A percentile compares a stretch with the other conserved stretches of the same genome.
Evolutionary conservation across 2,888 invertebrate genomes (phyloP).

Genomic region (Fragum sueziense): DNA sequence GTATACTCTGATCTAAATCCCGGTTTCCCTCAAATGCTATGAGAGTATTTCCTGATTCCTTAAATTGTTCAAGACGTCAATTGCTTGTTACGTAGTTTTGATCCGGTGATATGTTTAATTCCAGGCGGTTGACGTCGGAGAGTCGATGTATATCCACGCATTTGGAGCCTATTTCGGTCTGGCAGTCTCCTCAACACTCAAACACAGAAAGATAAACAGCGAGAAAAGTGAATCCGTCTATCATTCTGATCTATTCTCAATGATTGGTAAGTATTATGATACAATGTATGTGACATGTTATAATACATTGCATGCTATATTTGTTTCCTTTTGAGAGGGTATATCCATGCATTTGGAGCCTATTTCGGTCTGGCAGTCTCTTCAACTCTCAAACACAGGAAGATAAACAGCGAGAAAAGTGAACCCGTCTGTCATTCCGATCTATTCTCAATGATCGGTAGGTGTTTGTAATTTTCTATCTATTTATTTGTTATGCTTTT

Average conservation of each 20-base stretch:
- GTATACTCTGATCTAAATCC: too few species aligned
- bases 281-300: neutral
- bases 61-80: too few species aligned
- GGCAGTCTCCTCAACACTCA: slow-evolving; percentile 88
- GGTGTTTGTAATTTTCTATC: slow-evolving; percentile 22
- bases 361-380: slow-evolving; percentile 96
- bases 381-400: slow-evolving; percentile 84
- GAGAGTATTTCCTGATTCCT: too few species aligned
- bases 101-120: too few species aligned
- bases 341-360: slow-evolving; percentile 95
- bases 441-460: slow-evolving; percentile 96
- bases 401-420: slow-evolving; percentile 69
- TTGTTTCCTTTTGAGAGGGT: slow-evolving; percentile 75
- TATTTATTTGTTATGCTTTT: too few species aligned
- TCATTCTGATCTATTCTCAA: slow-evolving; percentile 94
- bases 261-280: slow-evolving; percentile 90
- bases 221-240: slow-evolving; percentile 85
- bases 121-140: slow-evolving; percentile 95
- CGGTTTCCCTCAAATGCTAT: too few species aligned
- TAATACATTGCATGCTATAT: neutral
- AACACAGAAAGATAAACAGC: slow-evolving; percentile 73
- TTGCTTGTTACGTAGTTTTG: too few species aligned
- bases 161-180: slow-evolving; percentile 98
- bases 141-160: slow-evolving; percentile 95
- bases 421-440: slow-evolving; percentile 90